phyloP scores from a whole-genome alignment of 2,888 invertebrate genomes.

The Lasioglossum figueresi region DNA sequence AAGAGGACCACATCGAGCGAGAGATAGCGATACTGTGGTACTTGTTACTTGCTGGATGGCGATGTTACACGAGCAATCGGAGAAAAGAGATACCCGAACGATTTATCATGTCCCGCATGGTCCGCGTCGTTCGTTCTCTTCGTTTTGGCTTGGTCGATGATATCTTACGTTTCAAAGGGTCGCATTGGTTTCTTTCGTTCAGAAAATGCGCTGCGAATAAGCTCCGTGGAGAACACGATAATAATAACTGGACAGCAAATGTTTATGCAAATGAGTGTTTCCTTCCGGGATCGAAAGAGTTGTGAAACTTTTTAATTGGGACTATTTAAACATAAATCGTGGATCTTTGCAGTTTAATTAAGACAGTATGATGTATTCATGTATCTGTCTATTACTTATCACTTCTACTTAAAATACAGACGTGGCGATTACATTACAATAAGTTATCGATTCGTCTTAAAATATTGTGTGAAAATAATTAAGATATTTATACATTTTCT shows the following conservation, averaged over 20 bases:
- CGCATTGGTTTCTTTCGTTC: slow-evolving; percentile 4
- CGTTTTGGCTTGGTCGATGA: neutral
- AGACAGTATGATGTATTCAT: no score
- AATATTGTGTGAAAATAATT: no score
- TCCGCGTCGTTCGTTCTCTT: slow-evolving; percentile 38
- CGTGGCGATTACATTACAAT: no score
- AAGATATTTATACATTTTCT: no score
- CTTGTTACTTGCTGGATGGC: slow-evolving; percentile 43
- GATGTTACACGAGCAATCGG: slow-evolving; percentile 56
- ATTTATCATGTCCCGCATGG: slow-evolving; percentile 56
- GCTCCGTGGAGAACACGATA: neutral
- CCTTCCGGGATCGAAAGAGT: neutral
- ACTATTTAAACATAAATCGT: neutral
- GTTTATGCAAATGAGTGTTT: neutral
- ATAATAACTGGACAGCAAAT: neutral
- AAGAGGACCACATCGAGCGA: slow-evolving; percentile 37
- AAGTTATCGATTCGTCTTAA: no score
- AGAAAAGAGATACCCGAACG: slow-evolving; percentile 56
- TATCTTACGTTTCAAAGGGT: slow-evolving; percentile 19
- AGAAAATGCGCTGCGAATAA: slow-evolving; percentile 21
- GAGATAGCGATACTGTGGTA: slow-evolving; percentile 49
- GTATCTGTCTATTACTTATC: no score
- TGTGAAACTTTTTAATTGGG: neutral
- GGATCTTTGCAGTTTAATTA: no score
- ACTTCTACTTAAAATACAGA: no score